phyloP scores from a whole-genome alignment of 2,113 vertebrate species.

The Okapia johnstoni region DNA sequence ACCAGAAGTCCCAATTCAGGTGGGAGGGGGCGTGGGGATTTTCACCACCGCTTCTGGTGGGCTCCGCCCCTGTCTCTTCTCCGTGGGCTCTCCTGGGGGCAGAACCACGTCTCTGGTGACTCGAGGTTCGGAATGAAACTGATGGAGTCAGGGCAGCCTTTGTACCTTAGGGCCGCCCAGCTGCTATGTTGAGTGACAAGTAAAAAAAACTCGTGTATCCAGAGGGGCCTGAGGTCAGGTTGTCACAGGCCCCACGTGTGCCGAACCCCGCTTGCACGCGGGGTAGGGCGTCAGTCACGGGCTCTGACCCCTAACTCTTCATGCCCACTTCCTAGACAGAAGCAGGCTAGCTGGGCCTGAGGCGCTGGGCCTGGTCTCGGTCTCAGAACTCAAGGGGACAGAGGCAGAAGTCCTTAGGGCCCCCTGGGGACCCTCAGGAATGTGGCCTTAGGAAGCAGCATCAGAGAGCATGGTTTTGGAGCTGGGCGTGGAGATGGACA shows the following conservation, averaged over 20 bases:
- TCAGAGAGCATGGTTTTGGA: not conserved
- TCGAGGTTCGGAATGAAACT: not conserved
- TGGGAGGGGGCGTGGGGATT: not conserved
- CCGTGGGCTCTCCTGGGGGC: not conserved
- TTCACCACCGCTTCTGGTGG: not conserved
- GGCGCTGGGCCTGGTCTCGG: not conserved
- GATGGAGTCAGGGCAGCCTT: not conserved
- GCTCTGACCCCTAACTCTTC: not conserved
- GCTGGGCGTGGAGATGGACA: accelerated
- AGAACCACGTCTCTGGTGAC: not conserved
- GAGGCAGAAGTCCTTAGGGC: not conserved
- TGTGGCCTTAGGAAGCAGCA: not conserved
- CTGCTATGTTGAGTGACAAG: not conserved
- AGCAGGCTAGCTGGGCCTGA: not conserved
- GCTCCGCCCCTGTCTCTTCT: not conserved
- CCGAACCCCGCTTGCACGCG: accelerated
- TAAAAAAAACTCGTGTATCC: not conserved
- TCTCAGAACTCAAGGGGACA: not conserved
- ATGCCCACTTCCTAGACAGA: not conserved
- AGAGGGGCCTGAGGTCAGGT: not conserved
- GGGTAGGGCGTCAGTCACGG: not conserved
- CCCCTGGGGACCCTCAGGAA: too few relatives aligned
- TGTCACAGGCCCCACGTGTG: too few relatives aligned
- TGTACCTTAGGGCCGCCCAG: not conserved
- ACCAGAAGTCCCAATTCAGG: not conserved